Conservation (phyloP, 2,888 invertebrate genomes). For the Orthosia cruda region DNA sequence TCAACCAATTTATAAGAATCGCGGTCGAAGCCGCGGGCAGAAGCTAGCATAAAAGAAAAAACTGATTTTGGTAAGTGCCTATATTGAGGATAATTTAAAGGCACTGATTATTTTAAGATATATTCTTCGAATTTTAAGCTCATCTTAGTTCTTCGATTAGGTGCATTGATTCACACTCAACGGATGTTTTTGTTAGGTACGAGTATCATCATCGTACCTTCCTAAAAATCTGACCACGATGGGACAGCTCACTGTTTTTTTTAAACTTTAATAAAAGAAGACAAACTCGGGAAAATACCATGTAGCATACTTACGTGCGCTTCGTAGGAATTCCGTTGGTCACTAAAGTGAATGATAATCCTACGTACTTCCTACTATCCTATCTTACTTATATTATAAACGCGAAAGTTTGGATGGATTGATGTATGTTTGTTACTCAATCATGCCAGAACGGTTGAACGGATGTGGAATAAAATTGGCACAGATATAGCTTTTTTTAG, state of each 20-base stretch:
- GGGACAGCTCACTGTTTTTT: background rate
- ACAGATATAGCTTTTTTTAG: no score
- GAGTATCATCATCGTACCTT: background rate
- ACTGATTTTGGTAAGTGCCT: background rate
- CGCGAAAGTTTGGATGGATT: no score
- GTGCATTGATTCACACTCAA: constrained; percentile 17
- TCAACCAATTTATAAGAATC: no score
- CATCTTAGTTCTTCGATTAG: background rate
- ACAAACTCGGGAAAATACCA: no score
- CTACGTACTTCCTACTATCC: no score
- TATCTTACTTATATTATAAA: no score
- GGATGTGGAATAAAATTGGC: no score
- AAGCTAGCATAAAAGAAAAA: constrained; percentile 1
- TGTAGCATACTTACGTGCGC: no score
- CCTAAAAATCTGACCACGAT: background rate
- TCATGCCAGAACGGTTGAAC: no score
- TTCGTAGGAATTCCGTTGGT: background rate
- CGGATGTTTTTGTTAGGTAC: background rate
- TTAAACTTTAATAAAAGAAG: background rate
- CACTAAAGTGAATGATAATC: no score
- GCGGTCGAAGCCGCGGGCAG: no score
- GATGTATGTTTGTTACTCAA: no score
- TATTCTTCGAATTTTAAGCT: constrained; percentile 30
- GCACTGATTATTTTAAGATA: background rate
- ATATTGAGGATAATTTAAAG: background rate